Base-by-base conservation (phyloP, 2,797 vertebrate genomes). In the Miichthys miiuy region DNA sequence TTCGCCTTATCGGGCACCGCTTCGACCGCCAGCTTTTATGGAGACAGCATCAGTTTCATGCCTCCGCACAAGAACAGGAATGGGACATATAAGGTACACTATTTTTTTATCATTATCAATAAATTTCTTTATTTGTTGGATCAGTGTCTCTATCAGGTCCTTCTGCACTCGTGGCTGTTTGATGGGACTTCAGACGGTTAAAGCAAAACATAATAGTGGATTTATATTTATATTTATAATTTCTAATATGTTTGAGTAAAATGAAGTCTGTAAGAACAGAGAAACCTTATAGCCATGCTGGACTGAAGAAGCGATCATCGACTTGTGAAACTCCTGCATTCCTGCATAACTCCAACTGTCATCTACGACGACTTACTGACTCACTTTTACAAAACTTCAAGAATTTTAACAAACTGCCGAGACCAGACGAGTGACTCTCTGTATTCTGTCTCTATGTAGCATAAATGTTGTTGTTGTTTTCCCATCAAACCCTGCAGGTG, bases 31-130 rank as follows among this genome's bases (percentile, higher is more conserved):
- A 20, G 7, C 51, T 92, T 92, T 60, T 76, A 89, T 42, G 93
- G 93, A 38, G 75, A 88, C 56, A 94, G 92, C 65, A n/a, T 91
- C 6, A 89, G 6, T 30, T 80, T 92, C 64, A 42, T 46, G 64
- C n/a, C 69, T 4, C 48, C 57, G 0, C 46, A 72, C n/a, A 73
- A 6, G 67, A 68, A 41, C 0, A 6, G 0, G 0, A 83, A 89
- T 10, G 91, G 89, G 5, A 82, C 75, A 0, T 46, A 85, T 18
- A 16, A 68, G 91, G 93, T 93, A 89, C 4, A n/a, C 51, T 23
- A 5, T 18, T 57, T 54, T 16, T 4, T 5, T 30, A 6, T 25
- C 6, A 30, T 18, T 16, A 16, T 16, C 5, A 25, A 41, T 46
- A 25, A 9, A 38, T 5, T 2, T 25, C n/a, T 16, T n/a, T 25